A percentile compares a stretch with the other conserved stretches of the same genome.
Evolutionary conservation across 2,113 vertebrate species (phyloP).

Genomic region (Eonycteris spelaea): DNA sequence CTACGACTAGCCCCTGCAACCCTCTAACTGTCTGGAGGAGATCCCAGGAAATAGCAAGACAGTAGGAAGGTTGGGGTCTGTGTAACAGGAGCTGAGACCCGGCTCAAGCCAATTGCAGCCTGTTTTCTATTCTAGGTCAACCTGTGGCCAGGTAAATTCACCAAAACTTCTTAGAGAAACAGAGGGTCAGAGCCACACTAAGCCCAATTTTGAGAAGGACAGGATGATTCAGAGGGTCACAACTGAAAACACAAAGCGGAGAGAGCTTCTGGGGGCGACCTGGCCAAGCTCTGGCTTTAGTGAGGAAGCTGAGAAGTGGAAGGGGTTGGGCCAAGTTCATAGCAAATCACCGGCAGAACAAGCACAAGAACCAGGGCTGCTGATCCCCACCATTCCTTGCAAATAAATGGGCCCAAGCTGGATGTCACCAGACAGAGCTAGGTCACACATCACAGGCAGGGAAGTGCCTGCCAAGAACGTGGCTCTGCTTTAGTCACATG

Average conservation of each 20-base stretch:
- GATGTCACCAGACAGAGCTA: background rate
- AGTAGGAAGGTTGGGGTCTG: background rate
- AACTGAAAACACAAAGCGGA: background rate
- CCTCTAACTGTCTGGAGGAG: background rate
- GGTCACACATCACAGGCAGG: fast-evolving
- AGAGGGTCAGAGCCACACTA: background rate
- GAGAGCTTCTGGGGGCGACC: background rate
- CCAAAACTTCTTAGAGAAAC: background rate
- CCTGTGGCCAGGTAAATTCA: background rate
- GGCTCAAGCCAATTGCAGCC: background rate
- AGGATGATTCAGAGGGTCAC: background rate
- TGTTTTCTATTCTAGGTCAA: background rate
- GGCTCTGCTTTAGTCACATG: background rate
- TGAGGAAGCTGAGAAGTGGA: background rate
- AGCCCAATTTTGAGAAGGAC: background rate
- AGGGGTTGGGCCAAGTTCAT: background rate
- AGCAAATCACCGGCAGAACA: background rate
- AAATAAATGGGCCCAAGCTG: background rate
- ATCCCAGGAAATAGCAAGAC: background rate
- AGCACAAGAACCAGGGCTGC: background rate
- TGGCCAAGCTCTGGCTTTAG: background rate
- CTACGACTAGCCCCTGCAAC: background rate
- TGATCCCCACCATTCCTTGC: background rate
- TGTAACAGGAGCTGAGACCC: background rate
- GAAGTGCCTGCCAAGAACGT: too few species aligned